Evolutionary conservation across 2,888 invertebrate genomes (phyloP).

Genomic region (Cylloceria caligata): DNA sequence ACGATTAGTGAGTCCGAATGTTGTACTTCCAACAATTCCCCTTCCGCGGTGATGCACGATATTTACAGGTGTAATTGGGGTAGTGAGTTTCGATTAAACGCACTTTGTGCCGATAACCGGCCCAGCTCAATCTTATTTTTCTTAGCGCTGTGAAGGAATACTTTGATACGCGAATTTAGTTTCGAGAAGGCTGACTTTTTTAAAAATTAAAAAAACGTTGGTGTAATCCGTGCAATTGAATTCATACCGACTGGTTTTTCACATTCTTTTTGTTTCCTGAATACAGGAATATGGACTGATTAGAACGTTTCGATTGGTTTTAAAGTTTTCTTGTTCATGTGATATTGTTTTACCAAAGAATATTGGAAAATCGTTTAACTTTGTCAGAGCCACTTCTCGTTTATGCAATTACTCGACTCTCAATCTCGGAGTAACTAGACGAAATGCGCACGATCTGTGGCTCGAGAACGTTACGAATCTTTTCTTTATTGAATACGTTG

Average conservation of each 20-base stretch:
- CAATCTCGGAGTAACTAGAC: constrained; percentile 39
- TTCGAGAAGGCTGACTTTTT: constrained; percentile 84
- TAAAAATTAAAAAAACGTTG: constrained; percentile 72
- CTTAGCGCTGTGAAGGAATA: constrained; percentile 83
- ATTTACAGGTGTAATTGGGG: constrained; percentile 32
- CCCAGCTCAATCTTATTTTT: constrained; percentile 77
- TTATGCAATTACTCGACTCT: constrained; percentile 53
- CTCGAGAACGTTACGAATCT: constrained; percentile 74
- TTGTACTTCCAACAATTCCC: constrained; percentile 70
- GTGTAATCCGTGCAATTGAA: constrained; percentile 78
- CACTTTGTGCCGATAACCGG: constrained; percentile 70
- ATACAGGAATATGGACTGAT: constrained; percentile 79
- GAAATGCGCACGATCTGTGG: constrained; percentile 39
- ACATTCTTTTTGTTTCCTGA: constrained; percentile 64
- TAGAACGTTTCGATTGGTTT: constrained; percentile 82
- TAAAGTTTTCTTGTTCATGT: constrained; percentile 81
- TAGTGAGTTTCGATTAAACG: constrained; percentile 58
- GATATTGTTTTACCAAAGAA: constrained; percentile 85
- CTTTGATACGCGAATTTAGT: constrained; percentile 81
- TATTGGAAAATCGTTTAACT: constrained; percentile 81
- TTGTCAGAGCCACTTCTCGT: constrained; percentile 70
- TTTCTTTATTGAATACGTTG: constrained; percentile 73
- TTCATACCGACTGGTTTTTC: constrained; percentile 74
- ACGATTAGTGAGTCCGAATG: constrained; percentile 55
- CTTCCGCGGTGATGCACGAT: constrained; percentile 67